Conservation (phyloP, 2,888 invertebrate genomes). For the Galerucella nymphaeae region DNA sequence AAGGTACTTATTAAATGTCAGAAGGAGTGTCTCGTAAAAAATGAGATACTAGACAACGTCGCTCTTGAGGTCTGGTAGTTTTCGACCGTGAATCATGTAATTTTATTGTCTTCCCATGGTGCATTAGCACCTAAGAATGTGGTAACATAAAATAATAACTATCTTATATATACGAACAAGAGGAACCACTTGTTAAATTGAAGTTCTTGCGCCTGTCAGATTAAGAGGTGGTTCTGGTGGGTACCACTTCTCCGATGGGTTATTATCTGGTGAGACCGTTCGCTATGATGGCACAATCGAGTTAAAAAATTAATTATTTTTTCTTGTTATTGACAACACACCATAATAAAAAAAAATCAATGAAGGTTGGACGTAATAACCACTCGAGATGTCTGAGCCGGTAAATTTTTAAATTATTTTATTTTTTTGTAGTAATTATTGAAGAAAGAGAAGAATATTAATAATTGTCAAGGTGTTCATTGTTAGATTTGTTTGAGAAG, state of each 20-base stretch:
- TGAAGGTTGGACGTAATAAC: neutral
- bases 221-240: conserved; percentile 25
- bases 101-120: conserved; percentile 46
- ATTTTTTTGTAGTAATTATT: no score
- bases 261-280: conserved; percentile 12
- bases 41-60: conserved; percentile 12
- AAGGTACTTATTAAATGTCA: conserved; percentile 1
- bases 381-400: neutral
- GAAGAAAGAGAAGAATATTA: no score
- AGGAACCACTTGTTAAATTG: conserved; percentile 33
- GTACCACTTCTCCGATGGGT: conserved; percentile 10
- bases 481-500: no score
- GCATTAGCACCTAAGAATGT: conserved; percentile 41
- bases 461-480: no score
- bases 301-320: conserved; percentile 9
- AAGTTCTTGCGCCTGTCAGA: conserved; percentile 34
- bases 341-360: conserved; percentile 1
- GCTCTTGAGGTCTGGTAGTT: conserved; percentile 30
- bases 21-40: conserved; percentile 5
- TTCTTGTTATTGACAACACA: neutral
- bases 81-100: conserved; percentile 46
- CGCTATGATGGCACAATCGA: neutral
- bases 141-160: conserved; percentile 41
- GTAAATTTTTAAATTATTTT: no score
- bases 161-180: conserved; percentile 24